Percentiles rank a stretch among this genome's conserved stretches.
These are phyloP conservation scores for Phoxinus phoxinus DNA, from an alignment of 2,113 vertebrate genomes.

Conservation along the genomic window DNA sequence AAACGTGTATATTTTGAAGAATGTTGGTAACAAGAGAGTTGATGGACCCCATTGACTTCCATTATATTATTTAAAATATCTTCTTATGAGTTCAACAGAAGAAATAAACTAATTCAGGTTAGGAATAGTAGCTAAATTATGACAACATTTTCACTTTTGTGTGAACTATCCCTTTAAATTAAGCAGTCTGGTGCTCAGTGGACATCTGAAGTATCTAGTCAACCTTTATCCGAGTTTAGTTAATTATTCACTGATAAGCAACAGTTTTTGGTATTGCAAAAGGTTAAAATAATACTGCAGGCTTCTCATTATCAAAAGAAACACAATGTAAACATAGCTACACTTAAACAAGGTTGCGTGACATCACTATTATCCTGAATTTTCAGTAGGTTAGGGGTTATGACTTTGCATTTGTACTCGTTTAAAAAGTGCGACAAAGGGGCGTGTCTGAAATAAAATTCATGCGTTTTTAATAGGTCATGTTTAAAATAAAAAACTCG, in stretches of 20 bases:
- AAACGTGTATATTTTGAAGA: too few relatives aligned
- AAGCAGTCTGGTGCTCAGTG: neutral
- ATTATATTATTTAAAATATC: too few relatives aligned
- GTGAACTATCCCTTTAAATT: too few relatives aligned
- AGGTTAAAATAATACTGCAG: neutral
- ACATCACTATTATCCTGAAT: neutral
- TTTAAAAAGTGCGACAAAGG: constrained; percentile 8
- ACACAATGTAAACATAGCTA: neutral
- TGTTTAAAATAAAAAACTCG: neutral
- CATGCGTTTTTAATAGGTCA: neutral
- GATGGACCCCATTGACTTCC: too few relatives aligned
- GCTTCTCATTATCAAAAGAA: neutral
- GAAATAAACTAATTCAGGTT: too few relatives aligned
- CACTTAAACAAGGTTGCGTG: neutral
- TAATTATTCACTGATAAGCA: constrained; percentile 47
- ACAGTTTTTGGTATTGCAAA: neutral
- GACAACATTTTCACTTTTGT: too few relatives aligned
- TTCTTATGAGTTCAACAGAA: too few relatives aligned
- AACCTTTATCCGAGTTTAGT: constrained; percentile 47
- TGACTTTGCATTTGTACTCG: neutral
- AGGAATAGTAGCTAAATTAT: too few relatives aligned
- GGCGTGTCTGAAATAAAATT: constrained; percentile 6
- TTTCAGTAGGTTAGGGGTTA: neutral
- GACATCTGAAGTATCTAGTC: neutral
- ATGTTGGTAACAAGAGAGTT: too few relatives aligned